phyloP scores from a whole-genome alignment of 2,797 vertebrate genomes.

The Notolepis coatsorum region DNA sequence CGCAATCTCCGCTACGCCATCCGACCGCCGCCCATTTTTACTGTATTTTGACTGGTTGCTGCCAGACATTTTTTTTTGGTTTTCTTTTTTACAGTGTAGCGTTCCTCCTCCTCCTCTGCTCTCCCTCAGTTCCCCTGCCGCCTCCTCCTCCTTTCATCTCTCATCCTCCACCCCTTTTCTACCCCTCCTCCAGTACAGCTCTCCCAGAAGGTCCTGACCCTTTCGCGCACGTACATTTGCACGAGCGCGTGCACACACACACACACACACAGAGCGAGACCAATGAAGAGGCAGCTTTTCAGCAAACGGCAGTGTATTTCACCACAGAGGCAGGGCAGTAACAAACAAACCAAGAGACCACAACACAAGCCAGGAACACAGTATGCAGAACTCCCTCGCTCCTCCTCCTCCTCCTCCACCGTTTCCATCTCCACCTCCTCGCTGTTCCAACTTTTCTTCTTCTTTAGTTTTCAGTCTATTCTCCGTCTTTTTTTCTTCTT shows the following conservation, averaged over 20 bases:
- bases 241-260: slow-evolving; percentile 26
- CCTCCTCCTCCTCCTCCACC: slow-evolving; percentile 26
- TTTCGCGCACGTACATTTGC: slow-evolving; percentile 20
- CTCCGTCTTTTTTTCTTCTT: not conserved
- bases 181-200: not conserved
- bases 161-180: not conserved
- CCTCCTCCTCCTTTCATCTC: not conserved
- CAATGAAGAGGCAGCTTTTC: slow-evolving; percentile 61
- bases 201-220: slow-evolving; percentile 30
- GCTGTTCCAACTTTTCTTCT: slow-evolving; percentile 31
- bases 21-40: too few relatives aligned
- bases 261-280: slow-evolving; percentile 36
- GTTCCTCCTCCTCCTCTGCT: not conserved
- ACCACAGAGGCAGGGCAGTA: slow-evolving; percentile 65
- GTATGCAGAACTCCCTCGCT: slow-evolving; percentile 12
- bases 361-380: not conserved
- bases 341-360: slow-evolving; percentile 38
- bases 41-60: too few relatives aligned
- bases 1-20: too few relatives aligned
- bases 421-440: not conserved
- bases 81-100: not conserved
- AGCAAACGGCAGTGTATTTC: slow-evolving; percentile 73
- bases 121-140: not conserved
- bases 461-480: slow-evolving; percentile 12
- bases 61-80: not conserved